Evolutionary conservation across 2,113 vertebrate species (phyloP), one percentile per base, ranked within the genome.

Genomic region (Triplophysa rosa): DNA sequence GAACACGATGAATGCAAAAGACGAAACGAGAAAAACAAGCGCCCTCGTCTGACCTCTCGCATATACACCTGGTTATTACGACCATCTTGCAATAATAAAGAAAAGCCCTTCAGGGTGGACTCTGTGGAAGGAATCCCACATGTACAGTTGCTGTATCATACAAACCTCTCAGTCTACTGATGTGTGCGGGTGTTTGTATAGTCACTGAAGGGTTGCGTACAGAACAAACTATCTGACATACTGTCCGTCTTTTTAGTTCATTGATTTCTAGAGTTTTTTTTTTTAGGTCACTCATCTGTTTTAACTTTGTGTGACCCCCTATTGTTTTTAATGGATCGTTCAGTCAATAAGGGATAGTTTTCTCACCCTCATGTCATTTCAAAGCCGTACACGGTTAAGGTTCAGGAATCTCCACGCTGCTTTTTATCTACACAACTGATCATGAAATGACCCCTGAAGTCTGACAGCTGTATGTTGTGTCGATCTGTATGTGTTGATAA

Each of bases 71-170:
- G 80, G 80, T 80, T 72, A 93, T 89, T 93, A 68, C 86, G 85
- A 86, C 88, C 92, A 91, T 91, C 90, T 89, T 89, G 93, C 94
- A 95, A 95, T 95, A 96, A 95, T 91, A 92, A 92, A 91, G 91
- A 92, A 37, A 81, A 92, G 89, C 92, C 90, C 92, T 70, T 77
- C 66, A 92, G 86, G 89, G 92, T 92, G 91, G 92, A 91, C 93
- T 37, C 33, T 7, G 33, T 37, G 33, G 33, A 37, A 91, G 91
- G 91, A 84, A 82, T 78, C 71, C 92, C 93, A 93, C 92, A 91
- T 95, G 93, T 95, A 95, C 94, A 95, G 94, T 91, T 94, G 93
- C 87, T 96, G 94, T 95, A 95, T 92, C 94, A 94, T 94, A 94
- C 78, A 93, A 94, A 87, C 91, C 84, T 88, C 91, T 92, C 91